Base-by-base conservation (phyloP, 2,888 invertebrate genomes). In the Abscondita cerata region DNA sequence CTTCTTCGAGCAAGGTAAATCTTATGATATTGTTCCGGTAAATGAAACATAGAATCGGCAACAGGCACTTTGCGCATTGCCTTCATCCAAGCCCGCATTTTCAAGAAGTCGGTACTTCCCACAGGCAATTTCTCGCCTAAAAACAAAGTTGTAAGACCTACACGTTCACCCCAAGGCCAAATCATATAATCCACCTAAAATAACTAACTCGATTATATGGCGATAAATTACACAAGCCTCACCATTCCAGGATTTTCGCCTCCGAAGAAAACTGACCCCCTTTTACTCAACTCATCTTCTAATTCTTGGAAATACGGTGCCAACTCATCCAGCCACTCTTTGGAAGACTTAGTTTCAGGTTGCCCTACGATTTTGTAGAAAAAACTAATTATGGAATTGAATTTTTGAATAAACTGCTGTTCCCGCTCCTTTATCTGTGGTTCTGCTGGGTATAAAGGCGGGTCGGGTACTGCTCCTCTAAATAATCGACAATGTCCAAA, bases 391-490 rank as follows among this genome's bases (percentile, higher is more conserved):
- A 77, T 50, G 1, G 71, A 63, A 1, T 66, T 74, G 8, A 77
- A 73, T 65, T 77, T 75, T 51, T 74, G 46, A 51, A 79, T 78
- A 2, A 79, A 52, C 9, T 73, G 74, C 53, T 76, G 72, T 20
- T 79, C 77, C 13, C 67, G 67, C 53, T 72, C 63, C 47, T 78
- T 75, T 20, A 63, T 72, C 18, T 75, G 75, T 0, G 83, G 81
- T 61, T 83, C 82, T 1, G 78, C 71, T 0, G 84, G 81, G 62
- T 81, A 82, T 0, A 86, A 74, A n/a, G 80, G 78, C 41, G 81
- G 80, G 15, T 82, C 0, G 85, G 82, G 72, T 83, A 86, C 40
- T 82, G 80, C 58, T 86, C 82, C 66, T 87, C 84, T 41, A 87
- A 74, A 71, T 82, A 86, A 62, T 86, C 83, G 19, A 81, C 79